phyloP scores from a whole-genome alignment of 2,888 invertebrate genomes.

The Drosophila borborema region DNA sequence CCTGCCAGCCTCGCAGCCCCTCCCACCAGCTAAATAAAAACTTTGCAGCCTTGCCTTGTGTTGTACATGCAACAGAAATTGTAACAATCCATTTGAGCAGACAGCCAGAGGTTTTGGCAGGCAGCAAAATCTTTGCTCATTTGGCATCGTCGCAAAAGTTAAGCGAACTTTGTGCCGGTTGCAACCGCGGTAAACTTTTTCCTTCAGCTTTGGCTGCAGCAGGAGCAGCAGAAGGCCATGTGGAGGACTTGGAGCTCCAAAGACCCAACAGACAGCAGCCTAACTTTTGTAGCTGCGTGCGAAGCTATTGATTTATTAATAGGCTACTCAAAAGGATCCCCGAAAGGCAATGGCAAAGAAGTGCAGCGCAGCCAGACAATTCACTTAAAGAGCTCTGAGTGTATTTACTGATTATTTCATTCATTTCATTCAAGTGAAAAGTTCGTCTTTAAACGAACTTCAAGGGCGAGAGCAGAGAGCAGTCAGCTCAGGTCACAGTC shows the following conservation, averaged over 20 bases:
- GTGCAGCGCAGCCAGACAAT: slow-evolving; percentile 3
- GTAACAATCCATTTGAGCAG: slow-evolving; percentile 46
- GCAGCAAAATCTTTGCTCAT: slow-evolving; percentile 59
- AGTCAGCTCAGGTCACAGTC: neutral
- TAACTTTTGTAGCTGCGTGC: slow-evolving; percentile 64
- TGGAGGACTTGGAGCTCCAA: too few relatives aligned
- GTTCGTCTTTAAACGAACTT: neutral
- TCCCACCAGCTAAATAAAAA: slow-evolving; percentile 5
- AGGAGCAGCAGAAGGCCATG: neutral
- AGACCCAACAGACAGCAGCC: slow-evolving; percentile 22
- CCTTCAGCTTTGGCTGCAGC: neutral
- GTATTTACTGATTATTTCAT: slow-evolving; percentile 29
- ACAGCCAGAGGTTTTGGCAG: neutral
- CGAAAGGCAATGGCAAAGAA: neutral
- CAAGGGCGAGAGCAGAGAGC: neutral
- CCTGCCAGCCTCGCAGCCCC: neutral
- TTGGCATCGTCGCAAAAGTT: slow-evolving; percentile 62
- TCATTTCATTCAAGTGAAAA: slow-evolving; percentile 18
- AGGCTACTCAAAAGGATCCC: slow-evolving; percentile 29
- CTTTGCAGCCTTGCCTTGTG: slow-evolving; percentile 34
- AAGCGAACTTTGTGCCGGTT: slow-evolving; percentile 68
- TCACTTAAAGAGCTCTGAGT: neutral
- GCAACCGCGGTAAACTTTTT: slow-evolving; percentile 73
- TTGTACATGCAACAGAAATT: slow-evolving; percentile 61
- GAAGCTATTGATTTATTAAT: slow-evolving; percentile 77